A percentile compares a stretch with the other conserved stretches of the same genome.
phyloP scores from a whole-genome alignment of 2,888 invertebrate genomes.

The Meloe dianella region DNA sequence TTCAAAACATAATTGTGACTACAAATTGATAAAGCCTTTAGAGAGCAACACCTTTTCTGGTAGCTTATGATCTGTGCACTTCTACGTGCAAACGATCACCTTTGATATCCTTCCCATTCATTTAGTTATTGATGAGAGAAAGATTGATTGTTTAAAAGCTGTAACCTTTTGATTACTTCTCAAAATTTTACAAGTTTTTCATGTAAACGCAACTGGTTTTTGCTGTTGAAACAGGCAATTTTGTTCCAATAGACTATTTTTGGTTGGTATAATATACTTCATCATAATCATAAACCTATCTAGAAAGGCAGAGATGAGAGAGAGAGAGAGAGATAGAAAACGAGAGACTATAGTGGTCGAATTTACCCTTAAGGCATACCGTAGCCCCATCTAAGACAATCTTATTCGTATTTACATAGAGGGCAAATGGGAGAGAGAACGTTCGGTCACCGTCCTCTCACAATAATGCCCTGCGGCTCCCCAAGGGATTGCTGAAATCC shows the following conservation, averaged over 20 bases:
- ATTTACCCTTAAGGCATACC: slow-evolving; percentile 25
- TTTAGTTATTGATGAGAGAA: too few species aligned
- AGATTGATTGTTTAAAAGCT: too few species aligned
- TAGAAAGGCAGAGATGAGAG: slow-evolving; percentile 3
- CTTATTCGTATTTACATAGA: slow-evolving; percentile 52
- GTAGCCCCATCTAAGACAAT: slow-evolving; percentile 42
- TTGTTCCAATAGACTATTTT: slow-evolving; percentile 36
- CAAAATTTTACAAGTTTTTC: too few species aligned
- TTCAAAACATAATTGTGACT: too few species aligned
- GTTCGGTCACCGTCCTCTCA: slow-evolving; percentile 39
- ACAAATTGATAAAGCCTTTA: too few species aligned
- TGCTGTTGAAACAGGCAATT: slow-evolving; percentile 33
- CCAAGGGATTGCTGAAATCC: slow-evolving; percentile 40
- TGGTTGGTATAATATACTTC: slow-evolving; percentile 40
- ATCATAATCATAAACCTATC: slow-evolving; percentile 51
- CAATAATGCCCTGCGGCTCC: slow-evolving; percentile 47
- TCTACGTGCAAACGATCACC: too few species aligned
- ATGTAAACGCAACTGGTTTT: neutral
- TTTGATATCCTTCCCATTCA: too few species aligned
- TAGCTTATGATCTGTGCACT: too few species aligned
- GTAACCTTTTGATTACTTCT: too few species aligned
- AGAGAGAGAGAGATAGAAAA: neutral
- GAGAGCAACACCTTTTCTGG: too few species aligned
- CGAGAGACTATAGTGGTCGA: slow-evolving; percentile 3
- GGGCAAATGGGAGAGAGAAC: slow-evolving; percentile 40